Percentiles rank a stretch among this genome's conserved stretches.
Conservation (phyloP, 2,888 invertebrate species). For the Chrysomela aeneicollis region DNA sequence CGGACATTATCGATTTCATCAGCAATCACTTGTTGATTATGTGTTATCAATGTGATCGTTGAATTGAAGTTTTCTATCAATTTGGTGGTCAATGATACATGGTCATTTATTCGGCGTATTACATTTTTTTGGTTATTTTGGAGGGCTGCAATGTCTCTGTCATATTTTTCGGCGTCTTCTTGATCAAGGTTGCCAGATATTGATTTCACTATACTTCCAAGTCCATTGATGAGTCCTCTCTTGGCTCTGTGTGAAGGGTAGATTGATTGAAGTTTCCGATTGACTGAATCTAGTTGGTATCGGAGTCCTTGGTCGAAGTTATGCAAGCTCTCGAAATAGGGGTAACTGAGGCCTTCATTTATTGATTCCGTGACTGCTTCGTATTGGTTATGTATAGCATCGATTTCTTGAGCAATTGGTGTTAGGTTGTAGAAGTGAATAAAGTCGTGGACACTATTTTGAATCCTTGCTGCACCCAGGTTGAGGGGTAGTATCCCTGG, state of each 20-base stretch:
- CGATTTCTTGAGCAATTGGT: too few relatives aligned
- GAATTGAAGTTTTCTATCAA: constrained; percentile 19
- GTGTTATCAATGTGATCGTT: constrained; percentile 5
- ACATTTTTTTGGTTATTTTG: constrained; percentile 11
- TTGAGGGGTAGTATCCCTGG: too few relatives aligned
- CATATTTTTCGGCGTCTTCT: constrained; percentile 23
- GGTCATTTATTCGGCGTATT: constrained; percentile 1
- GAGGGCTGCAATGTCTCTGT: constrained; percentile 8
- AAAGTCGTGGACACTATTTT: too few relatives aligned
- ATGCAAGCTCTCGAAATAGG: not conserved
- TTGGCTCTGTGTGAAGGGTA: constrained; percentile 3
- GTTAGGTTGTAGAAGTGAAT: too few relatives aligned
- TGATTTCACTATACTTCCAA: constrained; percentile 22
- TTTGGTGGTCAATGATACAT: constrained; percentile 5
- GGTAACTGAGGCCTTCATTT: not conserved
- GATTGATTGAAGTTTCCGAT: constrained; percentile 8
- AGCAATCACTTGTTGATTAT: constrained; percentile 11
- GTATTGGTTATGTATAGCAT: too few relatives aligned
- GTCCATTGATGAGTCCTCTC: constrained; percentile 11
- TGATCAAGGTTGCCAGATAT: constrained; percentile 24
- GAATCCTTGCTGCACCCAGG: too few relatives aligned
- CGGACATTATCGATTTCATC: constrained; percentile 1
- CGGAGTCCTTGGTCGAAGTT: constrained; percentile 7
- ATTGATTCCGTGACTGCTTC: too few relatives aligned
- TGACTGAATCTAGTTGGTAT: constrained; percentile 7